Percentiles rank a stretch among this genome's conserved stretches.
Evolutionary conservation across 53 echinoderm and acorn worm species (phyloP).

Genomic region (Luidia sarsii): DNA sequence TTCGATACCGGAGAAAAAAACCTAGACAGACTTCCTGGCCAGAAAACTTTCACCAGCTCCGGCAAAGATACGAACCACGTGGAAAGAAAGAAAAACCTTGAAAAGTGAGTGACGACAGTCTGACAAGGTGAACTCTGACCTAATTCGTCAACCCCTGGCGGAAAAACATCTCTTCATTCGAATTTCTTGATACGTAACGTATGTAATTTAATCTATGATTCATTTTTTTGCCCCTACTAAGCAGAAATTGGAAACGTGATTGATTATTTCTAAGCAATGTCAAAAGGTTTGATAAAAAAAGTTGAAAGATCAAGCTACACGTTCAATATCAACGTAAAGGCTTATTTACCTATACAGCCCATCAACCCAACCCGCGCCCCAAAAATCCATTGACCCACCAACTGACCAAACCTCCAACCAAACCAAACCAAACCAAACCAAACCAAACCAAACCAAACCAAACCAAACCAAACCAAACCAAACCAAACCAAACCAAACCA

Average conservation of each 20-base stretch:
- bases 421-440: too few relatives aligned
- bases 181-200: neutral
- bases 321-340: too few relatives aligned
- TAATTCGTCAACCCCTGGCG: neutral
- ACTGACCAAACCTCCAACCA: too few relatives aligned
- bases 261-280: too few relatives aligned
- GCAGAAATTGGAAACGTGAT: neutral
- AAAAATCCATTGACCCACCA: too few relatives aligned
- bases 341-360: neutral
- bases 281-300: too few relatives aligned
- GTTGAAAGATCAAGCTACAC: neutral
- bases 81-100: neutral
- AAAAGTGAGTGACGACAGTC: neutral
- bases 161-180: neutral
- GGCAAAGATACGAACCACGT: conserved; percentile 6
- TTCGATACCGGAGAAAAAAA: conserved; percentile 10
- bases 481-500: too few relatives aligned
- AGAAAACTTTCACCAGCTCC: conserved; percentile 30
- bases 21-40: conserved; percentile 11
- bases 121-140: conserved; percentile 34
- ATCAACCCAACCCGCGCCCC: neutral
- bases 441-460: too few relatives aligned
- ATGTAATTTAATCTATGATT: neutral
- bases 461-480: too few relatives aligned
- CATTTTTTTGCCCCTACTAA: neutral